Evolutionary conservation across 2,888 invertebrate genomes (phyloP), one percentile per base, ranked within the genome.

Genomic region (Drosophila paramelanica): DNA sequence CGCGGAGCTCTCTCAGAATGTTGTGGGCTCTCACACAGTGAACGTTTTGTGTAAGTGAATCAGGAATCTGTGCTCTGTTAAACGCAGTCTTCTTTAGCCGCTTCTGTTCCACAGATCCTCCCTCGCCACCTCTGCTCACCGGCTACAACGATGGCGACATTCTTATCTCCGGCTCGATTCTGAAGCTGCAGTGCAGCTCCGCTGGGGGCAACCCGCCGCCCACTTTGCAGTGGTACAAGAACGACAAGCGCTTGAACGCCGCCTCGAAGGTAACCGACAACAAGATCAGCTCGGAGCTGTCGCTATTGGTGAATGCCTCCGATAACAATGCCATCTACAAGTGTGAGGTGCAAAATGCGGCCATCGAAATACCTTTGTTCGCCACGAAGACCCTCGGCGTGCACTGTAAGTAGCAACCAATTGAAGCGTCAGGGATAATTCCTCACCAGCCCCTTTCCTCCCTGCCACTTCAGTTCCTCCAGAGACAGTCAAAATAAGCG

Each of bases 321-420:
- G 91, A 91, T 36, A 91, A 91, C 49, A 90, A 91, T 72, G 91
- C 92, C 56, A 91, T 90, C 42, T 91, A 91, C 65, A 91, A 92
- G 65, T 91, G 91, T 57, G 91, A 91, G 39, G 90, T 91, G 0
- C 90, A 91, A 52, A 92, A 89, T 55, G 84, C 91, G 0, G 91
- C 91, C 38, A 91, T 90, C n/a, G 91, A 92, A 5, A 91, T 91
- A 33, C 91, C 91, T 0, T 67, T 91, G 0, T 91, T 91, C 39
- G 88, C 90, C 7, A 89, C 89, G 6, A 91, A 91, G 70, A 91
- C 91, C 0, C 60, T 91, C 13, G 84, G 89, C 23, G 91, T 91
- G 5, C 90, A 91, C 62, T 91, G 91, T 91, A 79, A 91, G 91
- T 90, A 20, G 5, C 4, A 2, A 11, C 0, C 13, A 7, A 8